Evolutionary conservation across 1,140 invertebrate genomes (phyloP), one percentile per base, ranked within the genome.

Genomic region (Caenorhabditis remanei): DNA sequence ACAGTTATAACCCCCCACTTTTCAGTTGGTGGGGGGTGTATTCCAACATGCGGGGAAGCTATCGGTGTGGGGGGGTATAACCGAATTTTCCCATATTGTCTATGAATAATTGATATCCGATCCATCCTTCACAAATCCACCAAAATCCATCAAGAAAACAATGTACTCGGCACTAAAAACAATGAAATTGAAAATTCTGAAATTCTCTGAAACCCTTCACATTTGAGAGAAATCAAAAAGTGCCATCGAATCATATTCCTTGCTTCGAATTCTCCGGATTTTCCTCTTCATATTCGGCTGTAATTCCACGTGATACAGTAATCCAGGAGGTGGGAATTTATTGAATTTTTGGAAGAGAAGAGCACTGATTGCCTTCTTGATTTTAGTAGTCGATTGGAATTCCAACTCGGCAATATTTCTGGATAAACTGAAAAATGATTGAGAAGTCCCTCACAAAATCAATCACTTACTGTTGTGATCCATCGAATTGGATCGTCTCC

Each of bases 251-350:
- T n/a, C 13, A 11, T 50, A 79, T 21, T 50, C n/a, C 11, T 43
- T 24, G 24, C 40, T 46, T 5, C 40, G 43, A 11, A 79, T 46
- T 21, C 46, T 16, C 21, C 19, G 43, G 21, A 43, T n/a, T 50
- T n/a, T 48, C 4, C 46, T 13, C n/a, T 8, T 24, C 71, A 3
- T 19, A 50, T 53, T 24, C 11, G 71, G 21, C 40, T 79, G 46
- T 46, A 79, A 50, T 32, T 79, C 71, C 46, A 79, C 71, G 43
- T 50, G 43, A 46, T 79, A 79, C 71, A 79, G 71, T 79, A 79
- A 46, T n/a, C 71, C 71, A 32, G 43, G 4, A 79, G 14, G 46
- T 53, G 71, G 71, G 46, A 79, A 11, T 13, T 4, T 21, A 24
- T 50, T 13, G 40, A n/a, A 50, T 9, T 50, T 50, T 24, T 79